Base-by-base conservation (phyloP, 2,797 vertebrate genomes). In the Rhinichthys osculus region DNA sequence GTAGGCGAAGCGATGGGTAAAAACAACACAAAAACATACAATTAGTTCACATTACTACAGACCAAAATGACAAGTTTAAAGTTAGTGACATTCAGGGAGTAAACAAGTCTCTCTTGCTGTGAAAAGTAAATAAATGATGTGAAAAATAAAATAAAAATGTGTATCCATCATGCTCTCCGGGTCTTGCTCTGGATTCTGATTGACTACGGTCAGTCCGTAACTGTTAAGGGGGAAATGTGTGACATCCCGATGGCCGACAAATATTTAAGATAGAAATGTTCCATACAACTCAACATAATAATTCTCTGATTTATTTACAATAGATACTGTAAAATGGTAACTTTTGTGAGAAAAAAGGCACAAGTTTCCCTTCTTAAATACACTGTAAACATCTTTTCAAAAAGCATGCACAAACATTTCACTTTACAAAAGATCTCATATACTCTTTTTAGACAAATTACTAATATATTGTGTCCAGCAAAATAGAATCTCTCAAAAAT, bases 401-500 rank as follows among this genome's bases (percentile, higher is more conserved):
- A 97, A 97, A 95, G 97, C 98, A 99, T 99, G 98, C 98, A 98
- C 97, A 94, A 97, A 98, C 97, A 95, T 97, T 96, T 98, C 96
- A 98, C 97, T 97, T 97, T 99, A 99, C 97, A 98, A 99, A 99
- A 97, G 90, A 95, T 94, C 93, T 93, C 88, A 83, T 93, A 88
- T 84, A 88, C 73, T 90, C 76, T 95, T 94, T 96, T 96, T 98
- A 98, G 97, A 98, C 97, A 99, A 99, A 98, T 97, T 98, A 99
- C 96, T 98, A 98, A 99, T 99, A 98, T 99, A 98, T 97, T 97
- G 92, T 95, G 94, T 98, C 97, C 98, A 98, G 97, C 97, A 99
- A 99, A 99, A 99, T 99, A 99, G 97, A 99, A 97, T 98, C 97
- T 99, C 96, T 97, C 98, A 99, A 99, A 99, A 99, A 99, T 99